Conservation (phyloP, 2,888 invertebrate genomes). For the Drosophila suboccidentalis region DNA sequence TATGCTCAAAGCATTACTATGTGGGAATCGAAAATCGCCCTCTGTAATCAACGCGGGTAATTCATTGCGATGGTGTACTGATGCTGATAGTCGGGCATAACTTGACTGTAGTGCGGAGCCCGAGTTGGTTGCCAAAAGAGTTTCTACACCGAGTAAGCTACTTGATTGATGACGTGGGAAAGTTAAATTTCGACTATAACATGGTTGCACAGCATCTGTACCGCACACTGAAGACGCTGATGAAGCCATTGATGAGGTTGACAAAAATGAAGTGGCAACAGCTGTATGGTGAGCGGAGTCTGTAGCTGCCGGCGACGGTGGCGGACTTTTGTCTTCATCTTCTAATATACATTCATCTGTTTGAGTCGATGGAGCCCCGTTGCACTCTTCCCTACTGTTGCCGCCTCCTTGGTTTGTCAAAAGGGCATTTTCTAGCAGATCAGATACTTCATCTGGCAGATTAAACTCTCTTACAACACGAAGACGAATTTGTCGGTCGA, state of each 20-base stretch:
- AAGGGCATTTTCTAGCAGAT: conserved; percentile 89
- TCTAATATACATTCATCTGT: conserved; percentile 81
- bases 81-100: conserved; percentile 82
- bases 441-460: conserved; percentile 94
- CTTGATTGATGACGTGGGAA: conserved; percentile 87
- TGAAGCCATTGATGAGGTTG: conserved; percentile 80
- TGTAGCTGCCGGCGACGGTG: conserved; percentile 86
- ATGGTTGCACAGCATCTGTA: conserved; percentile 84
- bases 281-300: conserved; percentile 61
- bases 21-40: conserved; percentile 86
- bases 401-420: conserved; percentile 67
- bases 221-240: conserved; percentile 76
- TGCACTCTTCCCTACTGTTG: conserved; percentile 57
- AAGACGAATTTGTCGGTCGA: conserved; percentile 92
- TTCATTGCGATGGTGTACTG: conserved; percentile 87
- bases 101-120: conserved; percentile 74
- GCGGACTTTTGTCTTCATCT: conserved; percentile 83
- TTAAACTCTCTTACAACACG: conserved; percentile 97
- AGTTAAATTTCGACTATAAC: conserved; percentile 88
- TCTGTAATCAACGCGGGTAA: conserved; percentile 89
- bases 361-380: conserved; percentile 73
- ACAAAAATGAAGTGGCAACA: conserved; percentile 80
- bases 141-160: conserved; percentile 68
- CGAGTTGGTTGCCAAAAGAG: conserved; percentile 58
- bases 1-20: conserved; percentile 84